A percentile compares a stretch with the other conserved stretches of the same genome.
phyloP scores from a whole-genome alignment of 2,797 vertebrate species.

The Arctocebus calabarensis region DNA sequence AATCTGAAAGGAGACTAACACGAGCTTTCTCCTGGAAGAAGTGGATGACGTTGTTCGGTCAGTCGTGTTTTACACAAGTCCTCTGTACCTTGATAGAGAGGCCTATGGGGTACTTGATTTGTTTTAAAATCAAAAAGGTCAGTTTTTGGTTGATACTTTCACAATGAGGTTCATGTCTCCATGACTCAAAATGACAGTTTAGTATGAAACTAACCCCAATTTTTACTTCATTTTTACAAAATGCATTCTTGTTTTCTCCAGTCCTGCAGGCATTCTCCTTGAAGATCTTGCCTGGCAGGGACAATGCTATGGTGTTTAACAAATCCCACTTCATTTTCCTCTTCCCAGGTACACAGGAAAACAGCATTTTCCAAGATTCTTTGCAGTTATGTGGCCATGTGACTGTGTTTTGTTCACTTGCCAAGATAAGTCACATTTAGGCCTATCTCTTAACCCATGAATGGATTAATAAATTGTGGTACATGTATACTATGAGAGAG shows the following conservation, averaged over 20 bases:
- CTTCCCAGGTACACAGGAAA: background rate
- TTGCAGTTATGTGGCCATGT: background rate
- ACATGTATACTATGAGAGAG: too few species aligned
- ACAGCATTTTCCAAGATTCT: background rate
- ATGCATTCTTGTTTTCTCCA: background rate
- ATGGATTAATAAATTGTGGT: too few species aligned
- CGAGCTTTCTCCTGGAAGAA: background rate
- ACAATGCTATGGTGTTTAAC: background rate
- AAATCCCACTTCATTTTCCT: background rate
- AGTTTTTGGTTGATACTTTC: conserved; percentile 13
- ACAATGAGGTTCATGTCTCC: background rate
- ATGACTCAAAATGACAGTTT: background rate
- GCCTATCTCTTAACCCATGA: background rate
- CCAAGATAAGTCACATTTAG: background rate
- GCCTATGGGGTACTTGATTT: background rate
- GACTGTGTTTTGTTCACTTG: background rate
- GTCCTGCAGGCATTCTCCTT: background rate
- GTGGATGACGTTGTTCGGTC: background rate
- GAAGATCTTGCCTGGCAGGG: background rate
- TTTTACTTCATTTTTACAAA: background rate
- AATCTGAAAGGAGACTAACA: background rate
- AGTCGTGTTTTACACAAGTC: background rate
- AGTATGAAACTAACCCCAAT: background rate
- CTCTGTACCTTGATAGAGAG: background rate
- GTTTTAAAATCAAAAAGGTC: background rate